A percentile compares a stretch with the other conserved stretches of the same genome.
These are phyloP conservation scores for Candoia aspera DNA, from an alignment of 2,113 vertebrate genomes.

Conservation along the genomic window DNA sequence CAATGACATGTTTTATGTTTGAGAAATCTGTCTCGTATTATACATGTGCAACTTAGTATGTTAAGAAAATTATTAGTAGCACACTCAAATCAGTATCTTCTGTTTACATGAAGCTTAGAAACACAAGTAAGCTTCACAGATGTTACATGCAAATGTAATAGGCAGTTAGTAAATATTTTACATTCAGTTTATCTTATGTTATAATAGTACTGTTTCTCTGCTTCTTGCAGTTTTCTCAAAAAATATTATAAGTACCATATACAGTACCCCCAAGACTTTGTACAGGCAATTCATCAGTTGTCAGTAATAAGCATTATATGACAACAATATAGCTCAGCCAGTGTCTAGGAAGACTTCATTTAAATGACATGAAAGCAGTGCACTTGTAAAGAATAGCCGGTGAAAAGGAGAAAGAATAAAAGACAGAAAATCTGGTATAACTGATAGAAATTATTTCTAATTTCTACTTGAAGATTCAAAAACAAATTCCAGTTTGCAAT, in stretches of 20 bases:
- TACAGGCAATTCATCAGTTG: not conserved
- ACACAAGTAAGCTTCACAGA: not conserved
- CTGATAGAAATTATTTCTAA: not conserved
- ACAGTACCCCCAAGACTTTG: not conserved
- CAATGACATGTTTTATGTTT: not conserved
- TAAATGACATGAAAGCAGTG: not conserved
- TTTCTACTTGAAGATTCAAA: not conserved
- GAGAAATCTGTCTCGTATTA: conserved; percentile 4
- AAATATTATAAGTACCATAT: not conserved
- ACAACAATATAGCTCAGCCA: not conserved
- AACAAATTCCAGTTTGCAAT: not conserved
- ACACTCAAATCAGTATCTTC: not conserved
- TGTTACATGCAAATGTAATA: not conserved
- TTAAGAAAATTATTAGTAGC: conserved; percentile 5
- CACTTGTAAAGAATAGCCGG: not conserved
- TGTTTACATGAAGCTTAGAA: not conserved
- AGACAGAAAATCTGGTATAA: not conserved
- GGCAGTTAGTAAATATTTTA: not conserved
- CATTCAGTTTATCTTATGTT: not conserved
- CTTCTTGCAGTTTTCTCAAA: not conserved
- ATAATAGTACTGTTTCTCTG: not conserved
- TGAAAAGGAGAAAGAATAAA: not conserved
- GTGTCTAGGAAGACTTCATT: not conserved
- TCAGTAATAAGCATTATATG: not conserved
- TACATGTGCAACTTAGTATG: not conserved